These are phyloP conservation scores for Antheraea assamensis DNA, from an alignment of 2,888 invertebrate species.

Conservation along the genomic window DNA sequence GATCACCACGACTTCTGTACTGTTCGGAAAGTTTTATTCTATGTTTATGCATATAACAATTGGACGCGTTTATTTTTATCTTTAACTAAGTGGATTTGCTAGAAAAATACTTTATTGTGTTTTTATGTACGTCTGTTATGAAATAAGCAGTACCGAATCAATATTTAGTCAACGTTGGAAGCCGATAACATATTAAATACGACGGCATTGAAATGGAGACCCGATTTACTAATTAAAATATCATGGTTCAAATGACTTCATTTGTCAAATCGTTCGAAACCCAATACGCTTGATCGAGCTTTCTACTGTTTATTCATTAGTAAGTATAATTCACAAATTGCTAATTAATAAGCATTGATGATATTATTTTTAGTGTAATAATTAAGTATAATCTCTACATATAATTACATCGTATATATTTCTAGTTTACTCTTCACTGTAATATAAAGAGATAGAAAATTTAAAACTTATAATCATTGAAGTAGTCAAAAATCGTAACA, in stretches of 20 bases:
- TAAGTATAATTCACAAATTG: not conserved
- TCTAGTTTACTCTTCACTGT: too few relatives aligned
- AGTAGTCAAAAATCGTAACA: too few relatives aligned
- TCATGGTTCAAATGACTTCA: slow-evolving; percentile 10
- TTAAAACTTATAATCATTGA: too few relatives aligned
- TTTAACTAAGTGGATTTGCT: too few relatives aligned
- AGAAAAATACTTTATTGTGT: not conserved
- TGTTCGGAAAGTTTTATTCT: too few relatives aligned
- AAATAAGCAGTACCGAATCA: not conserved
- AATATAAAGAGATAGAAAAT: too few relatives aligned
- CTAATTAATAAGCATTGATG: not conserved
- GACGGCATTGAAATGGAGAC: not conserved
- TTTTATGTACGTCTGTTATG: not conserved
- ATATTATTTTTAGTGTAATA: not conserved
- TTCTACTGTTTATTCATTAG: slow-evolving; percentile 1
- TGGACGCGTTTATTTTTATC: too few relatives aligned
- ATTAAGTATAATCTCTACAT: not conserved
- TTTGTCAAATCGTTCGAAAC: slow-evolving; percentile 7
- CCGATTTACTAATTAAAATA: slow-evolving; percentile 7
- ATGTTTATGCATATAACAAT: too few relatives aligned
- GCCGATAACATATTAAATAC: not conserved
- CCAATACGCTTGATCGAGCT: not conserved
- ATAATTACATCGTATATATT: too few relatives aligned
- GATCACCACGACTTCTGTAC: too few relatives aligned
- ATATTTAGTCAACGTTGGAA: not conserved